Conservation (phyloP, 2,113 vertebrate species). For the Takifugu bimaculatus region DNA sequence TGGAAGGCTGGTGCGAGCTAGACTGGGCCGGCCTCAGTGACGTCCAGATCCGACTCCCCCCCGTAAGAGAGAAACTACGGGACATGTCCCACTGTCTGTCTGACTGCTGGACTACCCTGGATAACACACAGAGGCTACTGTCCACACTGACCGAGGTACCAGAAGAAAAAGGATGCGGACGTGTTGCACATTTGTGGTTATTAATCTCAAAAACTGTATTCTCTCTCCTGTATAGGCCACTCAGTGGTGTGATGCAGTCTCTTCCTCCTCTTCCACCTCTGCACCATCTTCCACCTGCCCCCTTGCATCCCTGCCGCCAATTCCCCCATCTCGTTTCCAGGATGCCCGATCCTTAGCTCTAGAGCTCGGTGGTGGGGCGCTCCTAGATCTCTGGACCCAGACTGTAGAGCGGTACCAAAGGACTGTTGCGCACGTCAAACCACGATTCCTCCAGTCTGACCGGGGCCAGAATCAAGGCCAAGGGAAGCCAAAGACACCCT, state of each 20-base stretch:
- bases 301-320: slow-evolving; percentile 72
- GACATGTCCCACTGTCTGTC: slow-evolving; percentile 79
- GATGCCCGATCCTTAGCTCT: slow-evolving; percentile 81
- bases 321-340: slow-evolving; percentile 80
- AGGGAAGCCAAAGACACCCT: slow-evolving; percentile 50
- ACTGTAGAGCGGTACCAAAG: slow-evolving; percentile 78
- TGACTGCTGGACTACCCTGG: slow-evolving; percentile 80
- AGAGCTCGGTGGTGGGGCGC: slow-evolving; percentile 77
- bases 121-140: slow-evolving; percentile 80
- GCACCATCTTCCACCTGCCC: slow-evolving; percentile 56
- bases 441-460: slow-evolving; percentile 71
- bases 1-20: slow-evolving; percentile 74
- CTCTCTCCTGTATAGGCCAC: slow-evolving; percentile 68
- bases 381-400: slow-evolving; percentile 78
- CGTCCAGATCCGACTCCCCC: slow-evolving; percentile 72
- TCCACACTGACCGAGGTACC: slow-evolving; percentile 79
- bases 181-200: neutral
- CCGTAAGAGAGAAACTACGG: slow-evolving; percentile 70
- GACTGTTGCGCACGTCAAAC: slow-evolving; percentile 75
- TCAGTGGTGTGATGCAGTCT: slow-evolving; percentile 81
- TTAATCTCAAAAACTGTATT: neutral
- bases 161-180: neutral
- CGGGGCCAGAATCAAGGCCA: slow-evolving; percentile 45
- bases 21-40: slow-evolving; percentile 69
- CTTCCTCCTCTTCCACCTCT: slow-evolving; percentile 54